These are phyloP conservation scores for Melieria crassipennis DNA, from an alignment of 2,888 invertebrate species.

Conservation along the genomic window DNA sequence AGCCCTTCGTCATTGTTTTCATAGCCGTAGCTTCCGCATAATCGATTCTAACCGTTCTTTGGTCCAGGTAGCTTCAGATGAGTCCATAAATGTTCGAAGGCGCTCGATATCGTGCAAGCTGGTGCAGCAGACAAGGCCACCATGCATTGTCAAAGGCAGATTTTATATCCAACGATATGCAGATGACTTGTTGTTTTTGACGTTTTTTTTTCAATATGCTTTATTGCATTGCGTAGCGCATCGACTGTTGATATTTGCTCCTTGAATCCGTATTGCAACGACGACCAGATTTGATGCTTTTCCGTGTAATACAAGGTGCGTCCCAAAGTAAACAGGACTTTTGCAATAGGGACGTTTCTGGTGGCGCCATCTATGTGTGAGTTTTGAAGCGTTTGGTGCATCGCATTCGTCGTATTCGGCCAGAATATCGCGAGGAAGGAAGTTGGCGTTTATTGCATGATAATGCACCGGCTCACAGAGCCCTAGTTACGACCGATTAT, in stretches of 20 bases:
- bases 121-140: slow-evolving; percentile 8
- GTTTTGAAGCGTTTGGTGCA: too few relatives aligned
- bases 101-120: not conserved
- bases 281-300: not conserved
- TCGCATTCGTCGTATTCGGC: too few relatives aligned
- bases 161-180: slow-evolving; percentile 12
- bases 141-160: slow-evolving; percentile 12
- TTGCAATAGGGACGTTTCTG: too few relatives aligned
- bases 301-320: too few relatives aligned
- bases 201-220: slow-evolving; percentile 6
- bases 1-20: not conserved
- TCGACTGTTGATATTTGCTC: not conserved
- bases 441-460: too few relatives aligned
- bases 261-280: not conserved
- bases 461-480: too few relatives aligned
- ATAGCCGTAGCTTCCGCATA: slow-evolving; percentile 4
- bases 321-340: too few relatives aligned
- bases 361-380: too few relatives aligned
- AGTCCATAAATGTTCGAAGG: slow-evolving; percentile 1
- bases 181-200: not conserved
- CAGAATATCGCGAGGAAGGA: too few relatives aligned
- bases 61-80: not conserved
- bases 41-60: slow-evolving; percentile 2
- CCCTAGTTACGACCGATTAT: too few relatives aligned
- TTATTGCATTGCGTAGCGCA: not conserved